A percentile compares a stretch with the other conserved stretches of the same genome.
phyloP scores from a whole-genome alignment of 2,888 invertebrate species.

The Galerucella pusilla region DNA sequence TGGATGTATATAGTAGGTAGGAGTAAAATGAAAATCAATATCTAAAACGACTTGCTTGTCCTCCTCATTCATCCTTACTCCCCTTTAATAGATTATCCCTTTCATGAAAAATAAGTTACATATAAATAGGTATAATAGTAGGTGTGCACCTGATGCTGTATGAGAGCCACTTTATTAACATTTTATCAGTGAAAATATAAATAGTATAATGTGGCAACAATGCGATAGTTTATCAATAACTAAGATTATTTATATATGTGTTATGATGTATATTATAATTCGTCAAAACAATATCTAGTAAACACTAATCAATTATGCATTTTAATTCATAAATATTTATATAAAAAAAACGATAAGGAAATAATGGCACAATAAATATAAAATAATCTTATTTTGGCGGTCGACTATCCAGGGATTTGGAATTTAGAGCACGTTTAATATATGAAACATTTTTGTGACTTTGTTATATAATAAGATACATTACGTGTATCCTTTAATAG shows the following conservation, averaged over 20 bases:
- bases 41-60: slow-evolving; percentile 18
- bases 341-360: too few relatives aligned
- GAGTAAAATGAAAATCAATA: slow-evolving; percentile 32
- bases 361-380: too few relatives aligned
- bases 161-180: too few relatives aligned
- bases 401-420: not conserved
- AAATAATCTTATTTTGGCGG: too few relatives aligned
- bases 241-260: too few relatives aligned
- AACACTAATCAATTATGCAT: too few relatives aligned
- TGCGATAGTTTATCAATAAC: not conserved
- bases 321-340: too few relatives aligned
- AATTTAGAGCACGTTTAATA: not conserved
- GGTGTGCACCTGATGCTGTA: slow-evolving; percentile 1
- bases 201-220: not conserved
- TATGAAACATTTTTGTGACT: not conserved
- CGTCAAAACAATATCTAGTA: too few relatives aligned
- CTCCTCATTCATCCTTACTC: slow-evolving; percentile 36
- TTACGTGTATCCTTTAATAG: not conserved
- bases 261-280: too few relatives aligned
- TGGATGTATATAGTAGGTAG: slow-evolving; percentile 22
- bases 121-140: not conserved
- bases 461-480: not conserved
- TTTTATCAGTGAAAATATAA: too few relatives aligned
- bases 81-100: not conserved
- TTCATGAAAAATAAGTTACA: slow-evolving; percentile 6